Evolutionary conservation across 2,797 vertebrate species (phyloP), one percentile per base, ranked within the genome.

Genomic region (Fratercula arctica): DNA sequence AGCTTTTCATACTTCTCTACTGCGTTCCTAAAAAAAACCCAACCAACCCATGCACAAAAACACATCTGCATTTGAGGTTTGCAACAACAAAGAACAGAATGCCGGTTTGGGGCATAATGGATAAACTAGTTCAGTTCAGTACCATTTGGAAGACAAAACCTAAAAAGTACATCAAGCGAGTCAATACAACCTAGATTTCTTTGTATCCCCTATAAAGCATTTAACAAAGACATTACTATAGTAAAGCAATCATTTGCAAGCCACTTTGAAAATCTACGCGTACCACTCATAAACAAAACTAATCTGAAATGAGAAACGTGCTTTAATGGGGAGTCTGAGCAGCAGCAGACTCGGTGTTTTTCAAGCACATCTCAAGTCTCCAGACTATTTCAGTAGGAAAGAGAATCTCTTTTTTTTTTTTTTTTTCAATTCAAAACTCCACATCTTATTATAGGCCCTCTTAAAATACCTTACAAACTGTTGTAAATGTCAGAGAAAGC

Each of bases 401-500:
- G 9, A 60, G 9, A 80, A 24, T 17, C 1, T 31, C 2, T 41
- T 20, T 3, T 59, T 31, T 54, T 43, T 53, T 12, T 51, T 31
- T 68, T 45, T 84, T 75, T 61, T 13, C 5, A 41, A 64, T 73
- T 88, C 26, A 53, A 77, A 89, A 85, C 16, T 51, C 72, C 21
- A 64, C 9, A 68, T 89, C 76, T 84, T 84, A 83, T 43, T 87
- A 51, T 21, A 93, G n/a, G 46, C 7, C 29, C 39, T 85, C 45
- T 88, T 90, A 86, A 89, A 77, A 94, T 56, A 51, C 29, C 16
- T 75, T 75, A 66, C 23, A 86, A 92, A 31, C 20, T 3, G 0
- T 7, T 82, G 54, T 70, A 95, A 94, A 91, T 57, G 64, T 68
- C 88, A 94, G 57, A 72, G 68, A 74, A 81, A 89, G 43, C n/a